Evolutionary conservation across 1,140 invertebrate species (phyloP).

Genomic region (Trissolcus basalis): DNA sequence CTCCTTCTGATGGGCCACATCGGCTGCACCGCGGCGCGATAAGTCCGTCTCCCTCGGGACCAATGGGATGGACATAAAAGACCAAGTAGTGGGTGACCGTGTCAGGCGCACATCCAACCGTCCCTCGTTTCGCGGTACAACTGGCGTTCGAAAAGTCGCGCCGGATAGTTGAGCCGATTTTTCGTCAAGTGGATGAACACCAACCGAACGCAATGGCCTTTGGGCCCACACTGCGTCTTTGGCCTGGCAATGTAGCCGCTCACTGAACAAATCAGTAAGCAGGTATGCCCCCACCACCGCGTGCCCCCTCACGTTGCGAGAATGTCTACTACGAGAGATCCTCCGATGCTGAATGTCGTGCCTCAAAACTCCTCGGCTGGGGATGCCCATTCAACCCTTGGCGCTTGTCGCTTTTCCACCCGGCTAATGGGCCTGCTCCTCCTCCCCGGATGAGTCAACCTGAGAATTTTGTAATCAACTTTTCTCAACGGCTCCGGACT

Average conservation of each 20-base stretch:
- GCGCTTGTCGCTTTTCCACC: too few relatives aligned
- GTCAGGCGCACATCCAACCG: conserved; percentile 14
- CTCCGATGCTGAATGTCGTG: too few relatives aligned
- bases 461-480: too few relatives aligned
- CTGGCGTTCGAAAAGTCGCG: not conserved
- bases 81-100: conserved; percentile 5
- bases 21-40: conserved; percentile 34
- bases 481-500: too few relatives aligned
- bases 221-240: conserved; percentile 44
- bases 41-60: conserved; percentile 28
- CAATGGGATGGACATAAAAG: conserved; percentile 32
- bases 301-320: conserved; percentile 33
- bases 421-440: too few relatives aligned
- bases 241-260: conserved; percentile 26
- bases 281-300: conserved; percentile 23
- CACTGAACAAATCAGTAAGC: conserved; percentile 48
- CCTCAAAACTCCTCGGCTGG: not conserved
- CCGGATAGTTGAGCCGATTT: conserved; percentile 8
- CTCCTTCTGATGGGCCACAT: conserved; percentile 54
- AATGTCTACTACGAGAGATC: conserved; percentile 25
- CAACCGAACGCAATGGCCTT: conserved; percentile 50
- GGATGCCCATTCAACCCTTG: not conserved
- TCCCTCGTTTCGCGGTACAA: not conserved
- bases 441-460: too few relatives aligned
- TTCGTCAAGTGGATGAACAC: conserved; percentile 31